Base-by-base conservation (phyloP, 2,113 vertebrate genomes). In the Crocuta crocuta region DNA sequence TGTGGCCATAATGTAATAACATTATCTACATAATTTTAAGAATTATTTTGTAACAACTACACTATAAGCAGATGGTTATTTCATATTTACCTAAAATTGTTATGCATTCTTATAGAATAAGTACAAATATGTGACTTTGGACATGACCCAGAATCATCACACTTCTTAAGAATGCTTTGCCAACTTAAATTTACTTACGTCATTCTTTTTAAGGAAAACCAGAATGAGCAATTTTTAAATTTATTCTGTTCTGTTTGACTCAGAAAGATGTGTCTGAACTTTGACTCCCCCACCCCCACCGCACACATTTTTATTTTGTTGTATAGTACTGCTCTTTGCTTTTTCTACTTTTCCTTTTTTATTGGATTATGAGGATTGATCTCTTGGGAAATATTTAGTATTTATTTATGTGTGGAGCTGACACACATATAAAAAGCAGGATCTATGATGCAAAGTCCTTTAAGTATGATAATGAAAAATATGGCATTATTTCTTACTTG, bases 101-200 rank as follows among this genome's bases (percentile, higher is more conserved):
- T 89, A 91, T 68, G 5, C 94, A 71, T 82, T 82, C 43, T 80
- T 97, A 95, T 39, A 87, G 11, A 93, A 89, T 91, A 19, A 74
- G 0, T 50, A 0, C 76, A 65, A 91, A 70, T 81, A 84, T 70
- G 0, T 79, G 81, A 78, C 15, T 94, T 92, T 85, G 50, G 50
- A 63, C 21, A 93, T 93, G 21, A 70, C 86, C 58, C 15, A 90
- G 31, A 91, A 39, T 70, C 43, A 66, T 71, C 17, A 78, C 17
- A 12, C 10, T 94, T 93, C 65, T 84, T 95, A 50, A 81, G 50
- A 92, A 89, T 70, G 16, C 45, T 63, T 63, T 95, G 45, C 17
- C 55, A 55, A 35, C 79, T 93, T 83, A 89, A 73, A 83, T 79
- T 45, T 94, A 70, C 31, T 45, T 70, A 63, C 12, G 19, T 45